phyloP scores from a whole-genome alignment of 2,113 vertebrate species.

The Clarias gariepinus region DNA sequence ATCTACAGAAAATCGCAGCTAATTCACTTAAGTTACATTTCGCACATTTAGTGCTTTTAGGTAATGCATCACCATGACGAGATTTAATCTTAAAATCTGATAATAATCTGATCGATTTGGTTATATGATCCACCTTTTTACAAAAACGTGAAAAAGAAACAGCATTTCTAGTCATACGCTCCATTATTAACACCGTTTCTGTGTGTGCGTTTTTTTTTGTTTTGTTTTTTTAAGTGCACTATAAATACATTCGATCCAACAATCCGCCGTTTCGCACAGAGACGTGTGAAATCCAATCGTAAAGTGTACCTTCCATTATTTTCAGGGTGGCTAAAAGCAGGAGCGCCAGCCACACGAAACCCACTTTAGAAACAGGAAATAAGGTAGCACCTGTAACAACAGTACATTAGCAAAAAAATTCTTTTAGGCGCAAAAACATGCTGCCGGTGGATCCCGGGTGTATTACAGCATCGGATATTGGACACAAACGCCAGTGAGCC shows the following conservation, averaged over 20 bases:
- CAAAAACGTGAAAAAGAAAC: background rate
- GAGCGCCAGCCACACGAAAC: background rate
- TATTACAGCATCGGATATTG: background rate
- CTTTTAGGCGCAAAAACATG: background rate
- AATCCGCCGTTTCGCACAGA: background rate
- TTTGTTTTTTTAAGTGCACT: background rate
- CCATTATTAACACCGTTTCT: background rate
- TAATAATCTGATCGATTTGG: background rate
- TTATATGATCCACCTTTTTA: conserved; percentile 14
- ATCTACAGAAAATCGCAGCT: background rate
- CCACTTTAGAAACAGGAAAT: background rate
- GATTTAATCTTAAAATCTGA: background rate
- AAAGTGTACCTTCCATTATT: conserved; percentile 2
- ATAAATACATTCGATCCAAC: conserved; percentile 12
- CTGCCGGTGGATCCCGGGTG: background rate
- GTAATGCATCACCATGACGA: background rate
- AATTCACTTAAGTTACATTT: background rate
- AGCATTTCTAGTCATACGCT: background rate
- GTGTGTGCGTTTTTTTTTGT: no score
- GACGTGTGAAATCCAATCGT: conserved; percentile 6
- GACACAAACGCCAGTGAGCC: background rate
- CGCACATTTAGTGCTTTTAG: background rate
- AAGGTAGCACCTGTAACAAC: background rate
- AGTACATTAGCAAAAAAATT: background rate
- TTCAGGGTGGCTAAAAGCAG: conserved; percentile 15